These are phyloP conservation scores for Odocoileus virginianus DNA, from an alignment of 2,113 vertebrate species.

Conservation along the genomic window DNA sequence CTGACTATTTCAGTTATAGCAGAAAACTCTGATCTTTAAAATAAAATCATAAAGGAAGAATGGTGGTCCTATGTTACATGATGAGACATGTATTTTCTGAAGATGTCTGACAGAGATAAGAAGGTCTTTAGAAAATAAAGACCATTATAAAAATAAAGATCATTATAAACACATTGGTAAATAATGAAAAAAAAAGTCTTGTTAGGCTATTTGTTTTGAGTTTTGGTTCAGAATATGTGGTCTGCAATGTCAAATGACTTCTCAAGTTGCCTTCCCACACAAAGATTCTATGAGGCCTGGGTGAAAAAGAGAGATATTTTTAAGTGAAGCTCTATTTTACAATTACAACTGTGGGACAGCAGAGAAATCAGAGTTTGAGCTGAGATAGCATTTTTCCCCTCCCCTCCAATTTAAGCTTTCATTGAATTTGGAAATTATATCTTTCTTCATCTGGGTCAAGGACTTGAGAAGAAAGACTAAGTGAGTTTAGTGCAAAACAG, in stretches of 20 bases:
- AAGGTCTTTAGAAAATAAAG: background rate
- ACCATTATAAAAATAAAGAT: background rate
- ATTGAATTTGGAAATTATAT: slow-evolving; percentile 65
- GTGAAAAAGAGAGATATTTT: background rate
- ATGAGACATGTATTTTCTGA: background rate
- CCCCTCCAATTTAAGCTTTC: slow-evolving; percentile 26
- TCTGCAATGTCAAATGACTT: background rate
- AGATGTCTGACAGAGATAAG: background rate
- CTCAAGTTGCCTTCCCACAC: background rate
- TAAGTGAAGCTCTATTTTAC: slow-evolving; percentile 8
- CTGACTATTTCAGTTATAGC: background rate
- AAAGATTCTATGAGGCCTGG: background rate
- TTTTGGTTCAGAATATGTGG: background rate
- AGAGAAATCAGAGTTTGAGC: slow-evolving; percentile 47
- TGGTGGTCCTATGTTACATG: background rate
- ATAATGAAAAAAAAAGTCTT: background rate
- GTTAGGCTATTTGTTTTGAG: background rate
- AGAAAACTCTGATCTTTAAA: background rate
- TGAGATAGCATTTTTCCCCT: slow-evolving; percentile 41
- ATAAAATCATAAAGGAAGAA: background rate
- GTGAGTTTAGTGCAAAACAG: slow-evolving; percentile 13
- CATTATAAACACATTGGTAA: background rate
- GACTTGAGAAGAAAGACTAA: slow-evolving; percentile 43
- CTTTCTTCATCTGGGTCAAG: slow-evolving; percentile 68
- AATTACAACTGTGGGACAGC: slow-evolving; percentile 16